Percentiles rank a stretch among this genome's conserved stretches.
phyloP scores from a whole-genome alignment of 2,113 vertebrate genomes.

The Pseudorasbora parva region DNA sequence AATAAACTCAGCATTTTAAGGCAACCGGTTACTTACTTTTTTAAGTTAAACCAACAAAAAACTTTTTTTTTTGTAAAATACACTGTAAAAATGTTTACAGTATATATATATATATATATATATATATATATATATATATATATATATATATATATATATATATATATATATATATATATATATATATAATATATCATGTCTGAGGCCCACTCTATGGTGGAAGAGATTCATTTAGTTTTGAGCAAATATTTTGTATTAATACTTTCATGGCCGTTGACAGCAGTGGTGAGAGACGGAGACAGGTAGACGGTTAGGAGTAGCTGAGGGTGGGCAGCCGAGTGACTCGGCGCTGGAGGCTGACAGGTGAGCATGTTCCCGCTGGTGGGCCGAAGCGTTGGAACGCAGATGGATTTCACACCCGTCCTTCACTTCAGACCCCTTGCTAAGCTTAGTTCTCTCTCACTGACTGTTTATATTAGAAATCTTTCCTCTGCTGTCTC shows the following conservation, averaged over 20 bases:
- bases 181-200: conserved; percentile 17
- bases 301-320: conserved; percentile 13
- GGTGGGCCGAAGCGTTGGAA: conserved; percentile 38
- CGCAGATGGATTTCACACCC: conserved; percentile 57
- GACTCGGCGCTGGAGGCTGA: conserved; percentile 32
- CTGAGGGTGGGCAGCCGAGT: conserved; percentile 12
- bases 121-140: no score
- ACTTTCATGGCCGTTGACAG: conserved; percentile 68
- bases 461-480: conserved; percentile 7
- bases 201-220: conserved; percentile 52
- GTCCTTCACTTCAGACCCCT: conserved; percentile 55
- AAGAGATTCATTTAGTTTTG: conserved; percentile 62
- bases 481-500: background rate
- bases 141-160: no score
- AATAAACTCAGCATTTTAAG: no score
- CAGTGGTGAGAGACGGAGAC: conserved; percentile 57
- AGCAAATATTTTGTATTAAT: conserved; percentile 72
- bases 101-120: no score
- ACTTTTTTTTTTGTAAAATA: no score
- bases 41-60: no score
- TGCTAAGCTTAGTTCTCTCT: conserved; percentile 36
- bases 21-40: no score
- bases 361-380: conserved; percentile 21
- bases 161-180: no score
- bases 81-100: no score